Evolutionary conservation across 2,797 vertebrate genomes (phyloP).

Genomic region (Coendou prehensilis): DNA sequence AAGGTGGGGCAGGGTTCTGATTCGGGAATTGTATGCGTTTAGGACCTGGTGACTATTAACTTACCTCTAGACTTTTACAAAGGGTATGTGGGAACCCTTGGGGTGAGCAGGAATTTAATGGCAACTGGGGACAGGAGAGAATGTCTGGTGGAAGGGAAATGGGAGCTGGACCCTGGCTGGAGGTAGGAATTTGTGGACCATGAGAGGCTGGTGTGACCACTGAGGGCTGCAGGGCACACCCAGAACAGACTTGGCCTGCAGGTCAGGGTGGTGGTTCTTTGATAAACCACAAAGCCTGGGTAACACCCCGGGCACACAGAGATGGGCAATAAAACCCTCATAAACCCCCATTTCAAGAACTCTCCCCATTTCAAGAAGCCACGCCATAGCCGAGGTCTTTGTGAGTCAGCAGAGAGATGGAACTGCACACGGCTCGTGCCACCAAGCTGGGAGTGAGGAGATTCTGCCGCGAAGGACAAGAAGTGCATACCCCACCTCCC

Average conservation of each 20-base stretch:
- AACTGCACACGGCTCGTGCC: background rate
- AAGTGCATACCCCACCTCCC: background rate
- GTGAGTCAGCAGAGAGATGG: background rate
- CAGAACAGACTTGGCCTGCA: background rate
- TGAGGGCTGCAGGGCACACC: rapidly evolving
- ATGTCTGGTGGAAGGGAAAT: background rate
- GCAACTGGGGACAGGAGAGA: background rate
- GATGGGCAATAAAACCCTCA: background rate
- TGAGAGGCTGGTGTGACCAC: background rate
- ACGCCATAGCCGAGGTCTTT: background rate
- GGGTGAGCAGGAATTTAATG: background rate
- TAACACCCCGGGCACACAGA: background rate
- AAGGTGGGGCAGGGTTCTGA: background rate
- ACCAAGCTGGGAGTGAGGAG: background rate
- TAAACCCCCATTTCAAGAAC: constrained; percentile 10
- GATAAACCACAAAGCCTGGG: background rate
- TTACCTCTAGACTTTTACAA: background rate
- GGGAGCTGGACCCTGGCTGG: background rate
- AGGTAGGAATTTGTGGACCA: background rate
- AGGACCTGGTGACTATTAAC: background rate
- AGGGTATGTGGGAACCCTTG: background rate
- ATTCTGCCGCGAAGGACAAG: background rate
- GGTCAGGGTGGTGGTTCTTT: background rate
- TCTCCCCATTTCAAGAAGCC: background rate
- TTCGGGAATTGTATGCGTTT: rapidly evolving